Percentiles rank a stretch among this genome's conserved stretches.
phyloP scores from a whole-genome alignment of 2,113 vertebrate genomes.

The Recurvirostra avosetta region DNA sequence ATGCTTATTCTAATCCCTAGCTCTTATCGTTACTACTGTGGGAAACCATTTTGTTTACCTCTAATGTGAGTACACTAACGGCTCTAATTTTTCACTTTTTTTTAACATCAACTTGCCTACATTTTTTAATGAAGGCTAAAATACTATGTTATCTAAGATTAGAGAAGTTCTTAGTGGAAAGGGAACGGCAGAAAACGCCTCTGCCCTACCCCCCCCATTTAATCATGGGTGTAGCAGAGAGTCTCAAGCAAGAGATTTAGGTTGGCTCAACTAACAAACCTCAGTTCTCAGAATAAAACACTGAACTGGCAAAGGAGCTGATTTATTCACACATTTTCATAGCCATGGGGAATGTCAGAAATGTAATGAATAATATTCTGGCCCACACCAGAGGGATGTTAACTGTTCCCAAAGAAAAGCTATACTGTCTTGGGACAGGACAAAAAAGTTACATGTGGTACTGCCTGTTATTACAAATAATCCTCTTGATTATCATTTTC shows the following conservation, averaged over 20 bases:
- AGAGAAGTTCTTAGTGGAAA: background rate
- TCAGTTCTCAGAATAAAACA: background rate
- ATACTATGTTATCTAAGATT: background rate
- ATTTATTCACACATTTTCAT: background rate
- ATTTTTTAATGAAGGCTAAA: background rate
- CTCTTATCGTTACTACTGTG: background rate
- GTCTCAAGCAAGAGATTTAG: background rate
- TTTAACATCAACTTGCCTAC: background rate
- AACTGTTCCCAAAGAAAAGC: background rate
- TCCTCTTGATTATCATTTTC: background rate
- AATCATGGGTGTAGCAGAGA: background rate
- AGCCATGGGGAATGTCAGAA: background rate
- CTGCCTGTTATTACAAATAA: slow-evolving; percentile 3
- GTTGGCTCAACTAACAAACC: background rate
- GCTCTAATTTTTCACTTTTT: background rate
- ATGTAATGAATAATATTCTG: slow-evolving; percentile 43
- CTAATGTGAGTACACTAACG: background rate
- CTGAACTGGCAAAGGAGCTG: background rate
- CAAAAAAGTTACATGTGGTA: background rate
- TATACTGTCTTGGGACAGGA: background rate
- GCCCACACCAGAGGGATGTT: background rate
- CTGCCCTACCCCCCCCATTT: background rate
- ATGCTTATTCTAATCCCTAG: background rate
- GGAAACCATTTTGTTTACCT: background rate
- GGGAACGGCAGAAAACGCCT: background rate